Conservation (phyloP, 2,888 invertebrate genomes). For the Anorthoa munda region DNA sequence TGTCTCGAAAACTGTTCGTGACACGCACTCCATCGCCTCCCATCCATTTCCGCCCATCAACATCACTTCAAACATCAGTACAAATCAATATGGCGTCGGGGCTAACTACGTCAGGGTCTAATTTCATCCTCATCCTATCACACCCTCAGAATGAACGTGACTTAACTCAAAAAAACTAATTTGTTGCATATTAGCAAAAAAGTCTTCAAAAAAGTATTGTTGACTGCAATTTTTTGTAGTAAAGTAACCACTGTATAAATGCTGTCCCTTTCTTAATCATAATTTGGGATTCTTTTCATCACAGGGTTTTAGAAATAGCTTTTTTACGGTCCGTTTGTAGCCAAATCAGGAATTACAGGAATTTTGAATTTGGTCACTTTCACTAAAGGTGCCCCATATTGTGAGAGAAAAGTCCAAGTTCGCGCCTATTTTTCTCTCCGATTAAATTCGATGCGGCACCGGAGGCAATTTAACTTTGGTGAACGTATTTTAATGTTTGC, state of each 20-base stretch:
- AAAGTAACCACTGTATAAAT: too few relatives aligned
- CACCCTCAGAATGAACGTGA: too few relatives aligned
- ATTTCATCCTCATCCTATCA: slow-evolving; percentile 34
- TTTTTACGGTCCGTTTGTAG: too few relatives aligned
- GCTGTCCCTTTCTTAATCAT: too few relatives aligned
- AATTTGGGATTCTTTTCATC: too few relatives aligned
- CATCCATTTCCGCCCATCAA: slow-evolving; percentile 32
- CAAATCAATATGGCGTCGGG: slow-evolving; percentile 48
- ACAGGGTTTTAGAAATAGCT: too few relatives aligned
- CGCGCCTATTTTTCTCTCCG: slow-evolving; percentile 57
- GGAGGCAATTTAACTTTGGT: slow-evolving; percentile 68
- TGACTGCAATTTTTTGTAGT: too few relatives aligned
- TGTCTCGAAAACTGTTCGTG: slow-evolving; percentile 29
- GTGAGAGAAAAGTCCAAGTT: slow-evolving; percentile 39
- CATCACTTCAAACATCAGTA: slow-evolving; percentile 32
- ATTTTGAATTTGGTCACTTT: too few relatives aligned
- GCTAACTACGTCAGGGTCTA: slow-evolving; percentile 55
- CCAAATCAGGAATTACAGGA: too few relatives aligned
- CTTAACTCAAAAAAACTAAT: too few relatives aligned
- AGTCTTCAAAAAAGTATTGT: too few relatives aligned
- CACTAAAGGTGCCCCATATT: slow-evolving; percentile 1
- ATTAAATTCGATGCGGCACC: slow-evolving; percentile 60
- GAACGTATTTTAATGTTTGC: slow-evolving; percentile 64
- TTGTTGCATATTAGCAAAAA: too few relatives aligned
- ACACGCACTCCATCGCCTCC: slow-evolving; percentile 37